These are phyloP conservation scores for Zele albiditarsus DNA, from an alignment of 2,888 invertebrate species.

Conservation along the genomic window DNA sequence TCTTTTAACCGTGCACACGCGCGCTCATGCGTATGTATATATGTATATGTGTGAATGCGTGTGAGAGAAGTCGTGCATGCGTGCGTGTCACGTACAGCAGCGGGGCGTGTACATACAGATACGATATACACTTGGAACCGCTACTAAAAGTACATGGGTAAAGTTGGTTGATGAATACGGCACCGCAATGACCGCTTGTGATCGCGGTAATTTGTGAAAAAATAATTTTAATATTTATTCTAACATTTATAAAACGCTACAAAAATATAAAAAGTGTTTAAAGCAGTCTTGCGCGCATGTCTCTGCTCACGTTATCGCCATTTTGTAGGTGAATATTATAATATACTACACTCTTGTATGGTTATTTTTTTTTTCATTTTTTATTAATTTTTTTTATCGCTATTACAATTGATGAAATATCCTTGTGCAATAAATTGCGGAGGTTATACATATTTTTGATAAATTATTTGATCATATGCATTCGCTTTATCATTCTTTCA, in stretches of 20 bases:
- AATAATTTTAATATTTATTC: slow-evolving; percentile 38
- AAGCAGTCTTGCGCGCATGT: slow-evolving; percentile 56
- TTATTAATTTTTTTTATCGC: slow-evolving; percentile 20
- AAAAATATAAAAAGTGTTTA: slow-evolving; percentile 36
- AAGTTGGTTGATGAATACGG: slow-evolving; percentile 43
- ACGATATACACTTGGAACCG: slow-evolving; percentile 51
- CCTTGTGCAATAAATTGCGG: background rate
- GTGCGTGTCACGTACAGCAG: slow-evolving; percentile 60
- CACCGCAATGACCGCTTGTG: slow-evolving; percentile 45
- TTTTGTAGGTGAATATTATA: slow-evolving; percentile 71
- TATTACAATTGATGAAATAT: slow-evolving; percentile 11
- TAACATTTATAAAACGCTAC: slow-evolving; percentile 39
- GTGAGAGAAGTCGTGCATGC: slow-evolving; percentile 55
- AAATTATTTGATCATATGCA: background rate
- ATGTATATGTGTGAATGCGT: slow-evolving; percentile 36
- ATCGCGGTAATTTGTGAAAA: slow-evolving; percentile 33
- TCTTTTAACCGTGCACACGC: background rate
- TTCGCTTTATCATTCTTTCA: slow-evolving; percentile 17
- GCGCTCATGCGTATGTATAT: background rate
- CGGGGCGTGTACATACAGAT: slow-evolving; percentile 68
- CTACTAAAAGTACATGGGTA: slow-evolving; percentile 47
- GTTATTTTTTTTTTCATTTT: slow-evolving; percentile 45
- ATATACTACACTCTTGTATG: slow-evolving; percentile 46
- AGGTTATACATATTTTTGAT: background rate
- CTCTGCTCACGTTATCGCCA: slow-evolving; percentile 66